Conservation (phyloP, 2,113 vertebrate genomes). For the Ifrita kowaldi region DNA sequence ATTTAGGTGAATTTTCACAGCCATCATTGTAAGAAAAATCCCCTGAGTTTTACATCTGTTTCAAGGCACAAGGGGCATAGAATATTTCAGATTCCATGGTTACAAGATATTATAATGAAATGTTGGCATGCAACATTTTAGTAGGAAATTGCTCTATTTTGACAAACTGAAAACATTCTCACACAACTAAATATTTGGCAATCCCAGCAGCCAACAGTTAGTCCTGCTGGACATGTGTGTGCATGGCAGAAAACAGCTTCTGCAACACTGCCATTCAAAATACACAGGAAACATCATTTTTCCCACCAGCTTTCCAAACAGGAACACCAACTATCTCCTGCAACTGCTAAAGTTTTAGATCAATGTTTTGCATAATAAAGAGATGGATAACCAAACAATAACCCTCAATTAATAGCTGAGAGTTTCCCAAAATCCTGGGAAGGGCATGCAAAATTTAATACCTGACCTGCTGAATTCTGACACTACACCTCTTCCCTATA, state of each 20-base stretch:
- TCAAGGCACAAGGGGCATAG: neutral
- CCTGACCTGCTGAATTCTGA: neutral
- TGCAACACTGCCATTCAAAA: neutral
- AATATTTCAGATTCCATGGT: neutral
- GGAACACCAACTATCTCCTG: neutral
- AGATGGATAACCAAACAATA: neutral
- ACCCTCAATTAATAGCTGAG: neutral
- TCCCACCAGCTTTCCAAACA: neutral
- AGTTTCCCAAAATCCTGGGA: neutral
- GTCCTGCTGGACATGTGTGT: neutral
- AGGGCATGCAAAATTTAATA: neutral
- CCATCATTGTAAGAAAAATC: neutral
- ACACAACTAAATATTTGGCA: neutral
- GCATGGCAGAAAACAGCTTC: neutral
- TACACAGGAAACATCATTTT: neutral
- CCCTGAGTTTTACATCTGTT: neutral
- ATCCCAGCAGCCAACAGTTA: neutral
- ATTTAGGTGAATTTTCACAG: neutral
- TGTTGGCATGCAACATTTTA: neutral
- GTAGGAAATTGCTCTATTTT: neutral
- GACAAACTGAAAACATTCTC: neutral
- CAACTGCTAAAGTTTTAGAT: neutral
- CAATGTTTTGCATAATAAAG: neutral
- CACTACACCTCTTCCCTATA: neutral
- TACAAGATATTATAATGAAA: neutral